Evolutionary conservation across 2,113 vertebrate species (phyloP), one percentile per base, ranked within the genome.

Genomic region (Odocoileus hemionus): DNA sequence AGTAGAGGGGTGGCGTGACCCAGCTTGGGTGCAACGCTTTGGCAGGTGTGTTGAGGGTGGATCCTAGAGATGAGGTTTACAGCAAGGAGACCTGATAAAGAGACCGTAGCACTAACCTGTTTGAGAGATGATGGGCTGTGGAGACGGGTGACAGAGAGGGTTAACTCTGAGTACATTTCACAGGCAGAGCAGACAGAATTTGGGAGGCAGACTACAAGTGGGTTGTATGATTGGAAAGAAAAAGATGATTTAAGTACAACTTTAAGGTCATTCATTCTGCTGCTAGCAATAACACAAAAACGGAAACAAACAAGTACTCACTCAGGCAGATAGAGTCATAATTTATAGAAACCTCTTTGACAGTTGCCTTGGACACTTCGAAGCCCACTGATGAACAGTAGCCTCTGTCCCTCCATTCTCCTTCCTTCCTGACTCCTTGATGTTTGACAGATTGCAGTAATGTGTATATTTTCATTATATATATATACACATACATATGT

Each of bases 201-300:
- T 80, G 14, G 26, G n/a, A 30, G 45, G 61, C 47, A 30, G 15
- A 87, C 10, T 95, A 14, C 23, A 67, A 36, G 45, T 28, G 17
- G 14, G 43, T 85, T 89, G 52, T 25, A 54, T 39, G 28, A 30
- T 89, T 85, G 36, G 30, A 15, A 85, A 58, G 8, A 67, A 58
- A 79, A 83, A 47, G 13, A 76, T 21, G 45, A 28, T 2, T 50
- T 5, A 5, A 94, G 43, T 36, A 70, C 28, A 28, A 64, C 19
- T 82, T 97, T 23, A 79, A 82, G 78, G 54, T 91, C 87, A 76
- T 96, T 43, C 76, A 92, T 61, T 61, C 45, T 76, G 25, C 52
- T 87, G 9, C 39, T 55, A 84, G 36, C 23, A 55, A 55, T 58
- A 67, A n/a, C 83, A 36, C 17, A 78, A 21, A 25, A 39, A 10